Evolutionary conservation across 1,140 invertebrate genomes (phyloP).

Genomic region (Drosophila mojavensis): DNA sequence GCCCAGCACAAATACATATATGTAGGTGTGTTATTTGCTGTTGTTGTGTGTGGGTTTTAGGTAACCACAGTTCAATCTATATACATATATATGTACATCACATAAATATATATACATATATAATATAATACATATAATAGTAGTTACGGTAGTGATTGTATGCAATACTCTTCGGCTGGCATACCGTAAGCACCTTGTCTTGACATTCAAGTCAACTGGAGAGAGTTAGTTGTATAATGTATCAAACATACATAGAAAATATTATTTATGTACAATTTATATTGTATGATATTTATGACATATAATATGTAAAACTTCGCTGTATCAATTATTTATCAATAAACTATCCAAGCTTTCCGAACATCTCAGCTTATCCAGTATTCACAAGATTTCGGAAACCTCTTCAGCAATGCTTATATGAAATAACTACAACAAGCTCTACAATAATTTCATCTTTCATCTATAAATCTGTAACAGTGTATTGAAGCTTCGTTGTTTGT

Average conservation of each 20-base stretch:
- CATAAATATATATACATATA: not conserved
- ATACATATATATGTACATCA: not conserved
- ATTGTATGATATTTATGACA: no score
- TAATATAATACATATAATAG: not conserved
- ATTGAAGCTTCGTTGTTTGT: constrained; percentile 1
- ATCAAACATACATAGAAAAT: not conserved
- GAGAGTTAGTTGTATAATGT: no score
- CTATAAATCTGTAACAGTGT: not conserved
- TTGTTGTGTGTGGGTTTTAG: constrained; percentile 13
- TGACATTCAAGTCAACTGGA: not conserved
- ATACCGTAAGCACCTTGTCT: not conserved
- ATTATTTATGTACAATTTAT: not conserved
- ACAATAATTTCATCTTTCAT: no score
- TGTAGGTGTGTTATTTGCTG: constrained; percentile 23
- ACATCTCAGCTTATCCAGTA: no score
- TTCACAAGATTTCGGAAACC: no score
- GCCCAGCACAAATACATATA: constrained; percentile 26
- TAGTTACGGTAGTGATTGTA: constrained; percentile 2
- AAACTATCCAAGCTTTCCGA: no score
- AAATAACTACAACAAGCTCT: no score
- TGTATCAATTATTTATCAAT: no score
- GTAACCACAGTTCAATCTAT: constrained; percentile 13
- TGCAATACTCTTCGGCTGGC: constrained; percentile 10
- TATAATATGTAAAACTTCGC: no score
- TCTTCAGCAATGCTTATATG: no score